Conservation (phyloP, 2,888 invertebrate species). For the Morpho deidamia region DNA sequence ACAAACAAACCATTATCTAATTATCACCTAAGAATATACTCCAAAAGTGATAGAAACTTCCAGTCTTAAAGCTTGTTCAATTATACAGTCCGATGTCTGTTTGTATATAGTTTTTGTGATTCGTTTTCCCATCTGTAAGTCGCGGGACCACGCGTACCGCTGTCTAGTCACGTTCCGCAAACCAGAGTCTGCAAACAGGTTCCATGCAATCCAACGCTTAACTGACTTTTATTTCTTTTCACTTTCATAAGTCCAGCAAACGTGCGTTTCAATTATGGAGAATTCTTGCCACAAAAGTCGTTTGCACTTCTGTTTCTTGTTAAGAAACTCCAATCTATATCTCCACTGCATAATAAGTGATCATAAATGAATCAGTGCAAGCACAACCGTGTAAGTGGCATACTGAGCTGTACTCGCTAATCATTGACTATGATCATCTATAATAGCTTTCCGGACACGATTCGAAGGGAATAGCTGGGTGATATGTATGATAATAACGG, state of each 20-base stretch:
- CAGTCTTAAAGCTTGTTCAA: background rate
- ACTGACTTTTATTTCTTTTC: slow-evolving; percentile 52
- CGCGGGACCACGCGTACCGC: slow-evolving; percentile 51
- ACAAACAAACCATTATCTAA: background rate
- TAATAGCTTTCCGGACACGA: too few relatives aligned
- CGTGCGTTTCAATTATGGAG: slow-evolving; percentile 50
- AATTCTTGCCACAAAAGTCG: slow-evolving; percentile 39
- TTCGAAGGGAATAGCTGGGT: too few relatives aligned
- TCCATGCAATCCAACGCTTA: slow-evolving; percentile 52
- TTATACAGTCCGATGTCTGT: too few relatives aligned
- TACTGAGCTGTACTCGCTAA: too few relatives aligned
- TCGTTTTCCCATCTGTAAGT: slow-evolving; percentile 30
- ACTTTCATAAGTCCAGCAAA: slow-evolving; percentile 48
- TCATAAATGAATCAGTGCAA: too few relatives aligned
- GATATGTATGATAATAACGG: too few relatives aligned
- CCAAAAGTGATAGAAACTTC: background rate
- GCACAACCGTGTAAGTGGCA: too few relatives aligned
- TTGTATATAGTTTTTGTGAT: too few relatives aligned
- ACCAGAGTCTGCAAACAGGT: slow-evolving; percentile 69
- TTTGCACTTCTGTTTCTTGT: too few relatives aligned
- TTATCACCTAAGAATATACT: background rate
- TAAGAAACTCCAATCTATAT: too few relatives aligned
- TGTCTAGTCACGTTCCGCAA: slow-evolving; percentile 75
- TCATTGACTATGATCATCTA: background rate
- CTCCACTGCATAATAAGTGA: too few relatives aligned